Percentiles rank a stretch among this genome's conserved stretches.
phyloP scores from a whole-genome alignment of 2,797 vertebrate genomes.

The Morelia viridis region DNA sequence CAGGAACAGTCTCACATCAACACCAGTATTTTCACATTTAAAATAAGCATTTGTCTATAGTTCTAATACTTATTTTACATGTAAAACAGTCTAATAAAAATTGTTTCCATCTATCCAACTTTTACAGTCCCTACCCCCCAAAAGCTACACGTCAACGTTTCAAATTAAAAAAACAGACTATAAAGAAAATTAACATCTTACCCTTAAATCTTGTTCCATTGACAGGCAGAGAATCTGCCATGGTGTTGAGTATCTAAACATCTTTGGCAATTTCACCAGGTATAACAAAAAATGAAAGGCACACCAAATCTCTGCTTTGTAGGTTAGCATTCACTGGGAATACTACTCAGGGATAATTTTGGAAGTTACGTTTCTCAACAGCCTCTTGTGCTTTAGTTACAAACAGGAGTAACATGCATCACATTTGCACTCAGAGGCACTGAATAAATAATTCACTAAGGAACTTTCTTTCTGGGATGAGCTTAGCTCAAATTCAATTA shows the following conservation, averaged over 20 bases:
- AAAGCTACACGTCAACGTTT: neutral
- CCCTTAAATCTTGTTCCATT: slow-evolving; percentile 73
- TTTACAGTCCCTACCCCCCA: rapidly evolving
- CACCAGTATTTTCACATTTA: neutral
- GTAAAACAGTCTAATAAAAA: neutral
- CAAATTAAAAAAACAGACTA: neutral
- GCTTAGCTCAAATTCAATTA: slow-evolving; percentile 79
- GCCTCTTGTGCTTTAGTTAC: slow-evolving; percentile 13
- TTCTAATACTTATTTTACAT: neutral
- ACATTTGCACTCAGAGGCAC: slow-evolving; percentile 46
- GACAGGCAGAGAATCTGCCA: slow-evolving; percentile 78
- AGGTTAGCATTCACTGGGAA: slow-evolving; percentile 44
- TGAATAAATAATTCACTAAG: slow-evolving; percentile 67
- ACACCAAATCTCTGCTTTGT: slow-evolving; percentile 36
- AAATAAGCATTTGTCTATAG: neutral
- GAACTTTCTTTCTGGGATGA: slow-evolving; percentile 69
- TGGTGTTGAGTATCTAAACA: slow-evolving; percentile 77
- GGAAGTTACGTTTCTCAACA: slow-evolving; percentile 31
- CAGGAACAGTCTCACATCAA: neutral
- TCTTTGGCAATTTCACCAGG: slow-evolving; percentile 61
- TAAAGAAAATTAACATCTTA: slow-evolving; percentile 64
- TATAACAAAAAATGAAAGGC: slow-evolving; percentile 58
- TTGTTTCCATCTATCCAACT: neutral
- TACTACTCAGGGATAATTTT: slow-evolving; percentile 49
- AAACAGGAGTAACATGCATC: slow-evolving; percentile 45